Evolutionary conservation across 2,888 invertebrate genomes (phyloP).

Genomic region (Phragmatobia fuliginosa): DNA sequence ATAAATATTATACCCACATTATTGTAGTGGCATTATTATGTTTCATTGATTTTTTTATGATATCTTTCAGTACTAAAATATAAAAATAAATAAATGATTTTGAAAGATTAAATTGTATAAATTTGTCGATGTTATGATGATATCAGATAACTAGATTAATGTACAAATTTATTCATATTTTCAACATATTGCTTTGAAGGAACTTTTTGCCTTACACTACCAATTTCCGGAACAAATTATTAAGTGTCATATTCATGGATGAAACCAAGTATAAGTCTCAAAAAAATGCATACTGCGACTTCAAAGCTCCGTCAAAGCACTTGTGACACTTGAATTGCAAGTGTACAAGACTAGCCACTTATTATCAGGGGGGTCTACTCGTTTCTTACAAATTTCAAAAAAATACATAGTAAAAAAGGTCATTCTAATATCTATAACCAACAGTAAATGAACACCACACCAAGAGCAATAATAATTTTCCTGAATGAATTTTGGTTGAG

Average conservation of each 20-base stretch:
- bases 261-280: background rate
- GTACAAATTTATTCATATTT: background rate
- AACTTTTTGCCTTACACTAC: background rate
- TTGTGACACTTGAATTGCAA: background rate
- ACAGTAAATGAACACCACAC: background rate
- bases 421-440: background rate
- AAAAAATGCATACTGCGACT: background rate
- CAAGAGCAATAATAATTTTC: background rate
- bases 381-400: background rate
- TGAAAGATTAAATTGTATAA: background rate
- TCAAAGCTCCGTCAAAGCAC: background rate
- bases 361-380: background rate
- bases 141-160: background rate
- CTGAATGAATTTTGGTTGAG: background rate
- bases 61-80: background rate
- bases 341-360: background rate
- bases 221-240: background rate
- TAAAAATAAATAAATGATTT: conserved; percentile 2
- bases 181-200: background rate
- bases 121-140: background rate
- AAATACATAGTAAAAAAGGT: background rate
- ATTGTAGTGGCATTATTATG: conserved; percentile 14
- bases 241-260: background rate
- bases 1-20: conserved; percentile 19
- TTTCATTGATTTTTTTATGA: conserved; percentile 16